phyloP scores from a whole-genome alignment of 2,888 invertebrate genomes.

The Disparrhopalites patrizii region DNA sequence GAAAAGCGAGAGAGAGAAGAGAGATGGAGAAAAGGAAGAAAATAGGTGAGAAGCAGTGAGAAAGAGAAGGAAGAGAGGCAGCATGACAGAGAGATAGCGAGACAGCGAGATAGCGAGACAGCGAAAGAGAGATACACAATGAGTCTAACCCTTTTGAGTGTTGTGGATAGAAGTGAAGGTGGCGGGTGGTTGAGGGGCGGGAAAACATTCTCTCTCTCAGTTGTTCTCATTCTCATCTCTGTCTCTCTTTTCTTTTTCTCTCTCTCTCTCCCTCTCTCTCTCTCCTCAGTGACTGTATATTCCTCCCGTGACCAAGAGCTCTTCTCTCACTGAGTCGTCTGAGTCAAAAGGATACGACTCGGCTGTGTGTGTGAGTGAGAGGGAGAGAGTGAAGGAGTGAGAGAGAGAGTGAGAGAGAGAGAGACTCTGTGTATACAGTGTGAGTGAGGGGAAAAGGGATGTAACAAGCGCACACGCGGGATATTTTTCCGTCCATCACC shows the following conservation, averaged over 20 bases:
- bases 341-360: no score
- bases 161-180: conserved; percentile 15
- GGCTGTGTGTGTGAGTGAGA: conserved; percentile 1
- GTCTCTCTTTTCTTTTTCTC: neutral
- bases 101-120: no score
- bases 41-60: neutral
- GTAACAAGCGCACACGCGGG: conserved; percentile 40
- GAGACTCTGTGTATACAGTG: no score
- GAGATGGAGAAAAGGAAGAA: neutral
- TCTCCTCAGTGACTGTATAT: no score
- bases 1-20: neutral
- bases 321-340: no score
- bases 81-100: neutral
- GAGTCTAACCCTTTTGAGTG: neutral
- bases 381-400: conserved; percentile 2
- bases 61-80: neutral
- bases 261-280: no score
- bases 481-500: conserved; percentile 45
- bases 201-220: conserved; percentile 3
- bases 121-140: neutral
- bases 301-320: no score
- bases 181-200: conserved; percentile 27
- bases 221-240: no score
- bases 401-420: conserved; percentile 12
- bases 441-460: conserved; percentile 22